Evolutionary conservation across 2,113 vertebrate species (phyloP).

Genomic region (Vanacampus margaritifer): DNA sequence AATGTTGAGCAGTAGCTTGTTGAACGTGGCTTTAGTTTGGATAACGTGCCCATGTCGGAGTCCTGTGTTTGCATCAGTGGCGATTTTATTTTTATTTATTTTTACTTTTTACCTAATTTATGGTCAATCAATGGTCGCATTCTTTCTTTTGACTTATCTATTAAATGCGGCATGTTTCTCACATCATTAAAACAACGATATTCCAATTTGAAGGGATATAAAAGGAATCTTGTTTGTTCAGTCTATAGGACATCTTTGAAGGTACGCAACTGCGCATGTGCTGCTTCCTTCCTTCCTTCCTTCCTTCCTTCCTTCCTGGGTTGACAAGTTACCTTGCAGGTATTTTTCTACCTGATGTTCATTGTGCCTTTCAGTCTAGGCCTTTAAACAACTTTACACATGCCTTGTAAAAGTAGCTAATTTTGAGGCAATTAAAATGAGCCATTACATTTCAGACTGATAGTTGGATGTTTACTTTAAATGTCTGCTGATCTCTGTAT

Average conservation of each 20-base stretch:
- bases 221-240: background rate
- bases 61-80: background rate
- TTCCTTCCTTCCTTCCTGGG: conserved; percentile 6
- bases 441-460: conserved; percentile 6
- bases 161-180: background rate
- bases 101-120: background rate
- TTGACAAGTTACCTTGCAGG: conserved; percentile 19
- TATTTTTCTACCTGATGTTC: conserved; percentile 7
- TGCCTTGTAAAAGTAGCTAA: background rate
- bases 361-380: conserved; percentile 9
- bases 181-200: background rate
- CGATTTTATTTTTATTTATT: background rate
- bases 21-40: background rate
- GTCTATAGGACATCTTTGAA: background rate
- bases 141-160: background rate
- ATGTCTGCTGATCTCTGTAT: conserved; percentile 46
- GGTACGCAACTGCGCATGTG: conserved; percentile 4
- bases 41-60: background rate
- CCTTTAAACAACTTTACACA: conserved; percentile 40
- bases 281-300: conserved; percentile 12
- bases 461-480: conserved; percentile 30
- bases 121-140: background rate
- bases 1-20: background rate
- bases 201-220: background rate
- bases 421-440: background rate